Base-by-base conservation (phyloP, 2,888 invertebrate species). In the Lithophane ornitopus region DNA sequence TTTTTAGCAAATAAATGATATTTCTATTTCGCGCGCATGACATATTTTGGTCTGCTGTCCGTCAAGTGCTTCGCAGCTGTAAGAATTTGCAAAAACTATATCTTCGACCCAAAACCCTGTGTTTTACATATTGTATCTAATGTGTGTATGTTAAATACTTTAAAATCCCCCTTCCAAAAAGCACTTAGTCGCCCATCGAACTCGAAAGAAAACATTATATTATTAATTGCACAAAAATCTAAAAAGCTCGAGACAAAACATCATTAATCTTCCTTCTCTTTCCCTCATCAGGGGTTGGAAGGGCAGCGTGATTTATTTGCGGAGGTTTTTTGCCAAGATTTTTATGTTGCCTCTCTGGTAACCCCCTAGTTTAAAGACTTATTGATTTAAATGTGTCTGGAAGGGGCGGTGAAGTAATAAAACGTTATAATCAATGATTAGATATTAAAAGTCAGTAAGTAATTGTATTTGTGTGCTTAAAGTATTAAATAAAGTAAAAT, bases 231-330 rank as follows among this genome's bases (percentile, higher is more conserved):
- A 68, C n/a, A 62, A 69, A 68, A 73, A 76, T 80, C 71, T 71
- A 77, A 61, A 78, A 68, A 78, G 59, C 39, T 56, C 72, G 76
- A 87, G 81, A 88, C 82, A 84, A 78, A 85, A 89, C 85, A 85
- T 87, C 87, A 89, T 89, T 88, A 88, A 89, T 90, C 88, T 88
- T 78, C 71, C 81, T 67, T 90, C 89, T 88, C 89, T 81, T 80
- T 90, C 87, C 81, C 80, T 81, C 89, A 87, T 87, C 86, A 87
- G 83, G 84, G 84, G 82, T 90, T 83, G 75, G 76, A 72, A 72
- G 62, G 58, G 74, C 69, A 70, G 22, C 69, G 87, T 91, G 90
- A 91, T 91, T 91, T 90, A 91, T 91, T 89, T 84, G 82, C 76
- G 69, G 84, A 88, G 84, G 86, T 89, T 88, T 87, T 85, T 87